A percentile compares a stretch with the other conserved stretches of the same genome.
phyloP scores from a whole-genome alignment of 2,113 vertebrate species.

The Brachypodius melanocephalos region DNA sequence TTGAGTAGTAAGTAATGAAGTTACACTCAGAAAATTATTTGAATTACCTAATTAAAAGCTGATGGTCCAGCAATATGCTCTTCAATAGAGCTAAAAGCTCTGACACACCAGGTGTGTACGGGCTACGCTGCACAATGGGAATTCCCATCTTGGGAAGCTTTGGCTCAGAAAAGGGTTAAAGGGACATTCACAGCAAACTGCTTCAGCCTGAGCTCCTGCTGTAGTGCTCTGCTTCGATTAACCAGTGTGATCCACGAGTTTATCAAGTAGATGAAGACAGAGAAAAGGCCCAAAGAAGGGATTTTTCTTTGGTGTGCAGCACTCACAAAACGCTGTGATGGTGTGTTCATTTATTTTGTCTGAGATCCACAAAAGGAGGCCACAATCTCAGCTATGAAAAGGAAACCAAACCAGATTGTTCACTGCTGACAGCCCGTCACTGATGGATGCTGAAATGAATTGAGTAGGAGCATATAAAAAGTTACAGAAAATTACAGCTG shows the following conservation, averaged over 20 bases:
- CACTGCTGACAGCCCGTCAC: background rate
- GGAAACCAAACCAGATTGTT: background rate
- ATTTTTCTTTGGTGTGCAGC: background rate
- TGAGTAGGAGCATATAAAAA: background rate
- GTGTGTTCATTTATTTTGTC: background rate
- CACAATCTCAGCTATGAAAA: background rate
- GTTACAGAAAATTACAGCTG: background rate
- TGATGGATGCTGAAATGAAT: background rate
- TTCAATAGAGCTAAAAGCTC: background rate
- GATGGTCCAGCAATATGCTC: background rate
- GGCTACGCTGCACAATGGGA: background rate
- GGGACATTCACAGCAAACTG: background rate
- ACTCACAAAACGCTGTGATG: background rate
- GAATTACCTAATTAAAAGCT: background rate
- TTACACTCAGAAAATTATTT: background rate
- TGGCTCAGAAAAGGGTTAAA: background rate
- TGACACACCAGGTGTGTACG: background rate
- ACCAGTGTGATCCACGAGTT: fast-evolving
- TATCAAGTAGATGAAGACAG: background rate
- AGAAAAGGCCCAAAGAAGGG: background rate
- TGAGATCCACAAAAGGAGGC: background rate
- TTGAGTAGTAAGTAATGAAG: background rate
- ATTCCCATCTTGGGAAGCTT: background rate
- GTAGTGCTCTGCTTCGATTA: background rate
- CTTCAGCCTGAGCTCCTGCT: background rate